Evolutionary conservation across 1,140 invertebrate species (phyloP), one percentile per base, ranked within the genome.

Genomic region (Hestina assimilis): DNA sequence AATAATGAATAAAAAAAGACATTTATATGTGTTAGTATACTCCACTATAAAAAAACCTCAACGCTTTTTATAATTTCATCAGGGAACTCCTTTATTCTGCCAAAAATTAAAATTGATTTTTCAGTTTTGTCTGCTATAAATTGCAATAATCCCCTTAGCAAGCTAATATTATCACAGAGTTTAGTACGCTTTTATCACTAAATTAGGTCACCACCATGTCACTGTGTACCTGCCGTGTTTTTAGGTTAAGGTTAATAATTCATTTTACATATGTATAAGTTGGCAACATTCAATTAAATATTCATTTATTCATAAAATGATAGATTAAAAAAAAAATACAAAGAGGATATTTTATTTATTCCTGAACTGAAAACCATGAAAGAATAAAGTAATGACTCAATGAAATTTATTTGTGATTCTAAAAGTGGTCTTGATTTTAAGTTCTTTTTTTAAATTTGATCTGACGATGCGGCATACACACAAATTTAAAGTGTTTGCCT

Each of bases 241-340:
- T 62, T 46, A 55, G 59, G 53, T 62, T 46, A 62, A 62, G 59
- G 59, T 35, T 17, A 57, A 38, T 51, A 20, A 17, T 48, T 60
- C 24, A 54, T 45, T 40, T 38, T 62, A 47, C 59, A 33, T 54
- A 38, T 57, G 19, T 20, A 52, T 41, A 42, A 38, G 23, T 31
- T 40, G 15, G 31, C 24, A 3, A 15, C 17, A 8, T 40, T 45
- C 42, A 38, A 38, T 38, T 38, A n/a, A 38, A 28, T 45, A 45
- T 45, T 45, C n/a, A 45, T 45, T 12, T 45, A 28, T 28, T 28
- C 24, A 17, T n/a, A n/a, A n/a, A n/a, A n/a, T 45, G 15, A 15
- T 23, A 9, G 23, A 24, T 26, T 45, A 45, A 26, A 45, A 15
- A 45, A 41, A 38, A 19, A 15, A 33, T 12, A 33, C 31, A 33